Evolutionary conservation across 1,140 invertebrate species (phyloP), one percentile per base, ranked within the genome.

Genomic region (Orussus abietinus): DNA sequence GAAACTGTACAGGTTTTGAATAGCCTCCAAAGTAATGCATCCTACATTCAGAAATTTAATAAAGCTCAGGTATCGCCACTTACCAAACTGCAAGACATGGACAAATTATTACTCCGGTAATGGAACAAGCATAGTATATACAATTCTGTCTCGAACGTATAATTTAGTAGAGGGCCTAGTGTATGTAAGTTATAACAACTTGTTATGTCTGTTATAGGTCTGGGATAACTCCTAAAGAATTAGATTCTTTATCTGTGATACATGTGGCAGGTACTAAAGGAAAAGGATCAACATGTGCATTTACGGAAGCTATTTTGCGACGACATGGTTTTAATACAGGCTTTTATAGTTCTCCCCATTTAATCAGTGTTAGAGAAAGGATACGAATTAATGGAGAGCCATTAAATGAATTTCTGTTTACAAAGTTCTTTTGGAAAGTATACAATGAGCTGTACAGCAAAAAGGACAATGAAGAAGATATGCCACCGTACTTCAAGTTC

Each of bases 261-360:
- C 95, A 98, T 76, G 82, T 98, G 1, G 78, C 90, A 53, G 97
- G 97, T 4, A 98, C 95, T 0, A 99, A 99, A 78, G 96, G 96
- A 21, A 91, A 90, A 78, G 88, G 88, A 12, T 96, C 93, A 10
- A 98, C 95, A 0, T 96, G 94, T 69, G 93, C 95, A 0, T 88
- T 92, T 63, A 81, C 82, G 33, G 97, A 99, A 63, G 83, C 85
- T 0, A 92, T 99, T 50, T 75, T 99, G 9, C 78, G 90, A 1
- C 62, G 82, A 1, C 82, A 91, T 62, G 93, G 92, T 1, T 88
- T 81, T 54, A 85, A 79, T 55, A 99, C 96, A 1, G 97, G 96
- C 3, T 93, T 99, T 59, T 99, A 83, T 67, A 92, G 90, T 25
- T 99, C 96, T 0, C 97, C 97, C 2, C 97, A 99, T 74, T 67